Percentiles rank a stretch among this genome's conserved stretches.
Conservation (phyloP, 1,140 invertebrate genomes). For the Zaprionus africanus region DNA sequence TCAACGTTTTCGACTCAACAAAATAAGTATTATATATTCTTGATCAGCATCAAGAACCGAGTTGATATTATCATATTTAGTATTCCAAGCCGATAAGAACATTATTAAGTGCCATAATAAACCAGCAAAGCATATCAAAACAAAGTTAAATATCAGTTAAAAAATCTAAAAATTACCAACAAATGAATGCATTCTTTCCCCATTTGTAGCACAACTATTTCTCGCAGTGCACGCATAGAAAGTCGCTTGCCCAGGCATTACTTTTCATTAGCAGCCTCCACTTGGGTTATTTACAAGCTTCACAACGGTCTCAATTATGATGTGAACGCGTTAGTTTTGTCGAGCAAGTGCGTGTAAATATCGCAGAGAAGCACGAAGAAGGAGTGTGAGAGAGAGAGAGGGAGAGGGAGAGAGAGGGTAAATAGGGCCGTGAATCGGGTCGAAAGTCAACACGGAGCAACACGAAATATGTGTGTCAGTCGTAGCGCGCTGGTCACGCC, state of each 20-base stretch:
- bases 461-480: slow-evolving; percentile 21
- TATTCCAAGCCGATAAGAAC: no score
- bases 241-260: not conserved
- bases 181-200: not conserved
- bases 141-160: no score
- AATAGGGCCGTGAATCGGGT: slow-evolving; percentile 12
- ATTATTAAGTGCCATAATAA: no score
- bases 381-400: not conserved
- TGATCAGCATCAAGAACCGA: no score
- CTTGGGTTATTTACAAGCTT: slow-evolving; percentile 1
- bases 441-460: slow-evolving; percentile 45
- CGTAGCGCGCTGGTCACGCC: slow-evolving; percentile 15
- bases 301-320: slow-evolving; percentile 47
- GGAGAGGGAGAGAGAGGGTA: not conserved
- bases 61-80: no score
- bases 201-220: not conserved
- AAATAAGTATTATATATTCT: no score
- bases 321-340: slow-evolving; percentile 32
- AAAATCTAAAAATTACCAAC: no score
- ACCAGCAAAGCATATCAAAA: no score
- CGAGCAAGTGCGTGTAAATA: slow-evolving; percentile 37
- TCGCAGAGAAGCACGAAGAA: not conserved
- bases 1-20: no score
- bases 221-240: not conserved
- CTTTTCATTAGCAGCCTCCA: slow-evolving; percentile 5